Evolutionary conservation across 1,140 invertebrate genomes (phyloP).

Genomic region (Papilio glaucus): DNA sequence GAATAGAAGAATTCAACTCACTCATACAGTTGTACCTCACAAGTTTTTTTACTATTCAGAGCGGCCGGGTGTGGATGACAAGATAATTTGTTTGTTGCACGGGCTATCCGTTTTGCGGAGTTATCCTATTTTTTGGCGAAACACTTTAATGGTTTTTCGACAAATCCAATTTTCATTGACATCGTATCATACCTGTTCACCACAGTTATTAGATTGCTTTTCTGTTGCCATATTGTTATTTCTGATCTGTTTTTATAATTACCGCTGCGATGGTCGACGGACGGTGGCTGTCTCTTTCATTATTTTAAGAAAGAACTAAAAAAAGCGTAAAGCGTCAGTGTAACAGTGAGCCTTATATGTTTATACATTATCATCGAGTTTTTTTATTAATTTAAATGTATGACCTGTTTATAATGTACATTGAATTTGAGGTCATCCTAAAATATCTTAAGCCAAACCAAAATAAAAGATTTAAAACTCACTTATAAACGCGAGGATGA

Average conservation of each 20-base stretch:
- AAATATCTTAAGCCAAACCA: too few species aligned
- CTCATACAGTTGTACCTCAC: not conserved
- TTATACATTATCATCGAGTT: too few species aligned
- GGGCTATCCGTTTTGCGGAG: conserved; percentile 14
- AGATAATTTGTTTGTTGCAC: conserved; percentile 10
- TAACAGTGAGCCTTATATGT: too few species aligned
- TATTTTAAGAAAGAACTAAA: too few species aligned
- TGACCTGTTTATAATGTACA: too few species aligned
- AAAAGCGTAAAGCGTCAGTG: too few species aligned
- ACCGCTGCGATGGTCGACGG: too few species aligned
- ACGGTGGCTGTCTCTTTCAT: too few species aligned
- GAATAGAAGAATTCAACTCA: too few species aligned
- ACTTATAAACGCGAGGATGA: not conserved
- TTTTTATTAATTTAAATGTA: too few species aligned
- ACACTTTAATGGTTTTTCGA: not conserved
- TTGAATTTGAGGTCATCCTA: too few species aligned
- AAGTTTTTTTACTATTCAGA: not conserved
- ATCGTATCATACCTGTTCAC: not conserved
- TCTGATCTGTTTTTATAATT: not conserved
- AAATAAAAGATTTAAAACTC: too few species aligned
- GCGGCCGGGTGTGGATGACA: not conserved
- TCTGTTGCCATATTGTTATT: not conserved
- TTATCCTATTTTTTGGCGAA: conserved; percentile 19
- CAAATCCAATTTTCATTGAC: conserved; percentile 14
- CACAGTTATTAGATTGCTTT: not conserved